Conservation (phyloP, 2,888 invertebrate genomes). For the Spisula subtruncata region DNA sequence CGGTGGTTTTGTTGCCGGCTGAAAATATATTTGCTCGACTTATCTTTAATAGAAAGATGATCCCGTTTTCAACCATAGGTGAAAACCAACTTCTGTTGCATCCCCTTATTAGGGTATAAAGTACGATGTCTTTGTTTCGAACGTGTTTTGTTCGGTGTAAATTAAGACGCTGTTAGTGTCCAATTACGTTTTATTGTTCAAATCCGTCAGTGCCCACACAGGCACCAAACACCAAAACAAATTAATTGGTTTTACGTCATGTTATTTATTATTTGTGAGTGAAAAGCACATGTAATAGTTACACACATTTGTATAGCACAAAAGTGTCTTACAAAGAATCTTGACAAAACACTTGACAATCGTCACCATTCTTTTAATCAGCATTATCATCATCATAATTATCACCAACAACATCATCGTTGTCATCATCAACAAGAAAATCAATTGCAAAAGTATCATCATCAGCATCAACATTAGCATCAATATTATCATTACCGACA, state of each 20-base stretch:
- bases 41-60: slow-evolving; percentile 31
- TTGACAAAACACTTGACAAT: not conserved
- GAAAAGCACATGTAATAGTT: too few relatives aligned
- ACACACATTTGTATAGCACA: too few relatives aligned
- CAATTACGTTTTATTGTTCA: too few relatives aligned
- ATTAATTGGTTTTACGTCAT: too few relatives aligned
- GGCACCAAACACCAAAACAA: too few relatives aligned
- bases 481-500: not conserved
- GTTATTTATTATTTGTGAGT: too few relatives aligned
- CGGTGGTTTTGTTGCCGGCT: slow-evolving; percentile 1
- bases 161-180: too few relatives aligned
- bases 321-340: too few relatives aligned
- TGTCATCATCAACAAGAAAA: not conserved
- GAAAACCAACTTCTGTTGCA: not conserved
- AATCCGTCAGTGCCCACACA: too few relatives aligned
- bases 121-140: not conserved
- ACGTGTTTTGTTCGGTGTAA: not conserved
- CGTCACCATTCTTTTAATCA: too few relatives aligned
- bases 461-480: not conserved
- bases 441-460: not conserved
- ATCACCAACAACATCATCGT: not conserved
- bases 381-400: not conserved
- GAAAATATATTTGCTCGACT: slow-evolving; percentile 17
- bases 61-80: slow-evolving; percentile 27
- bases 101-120: slow-evolving; percentile 3